These are phyloP conservation scores for Venustoraphidia nigricollis DNA, from an alignment of 2,888 invertebrate genomes.

Conservation along the genomic window DNA sequence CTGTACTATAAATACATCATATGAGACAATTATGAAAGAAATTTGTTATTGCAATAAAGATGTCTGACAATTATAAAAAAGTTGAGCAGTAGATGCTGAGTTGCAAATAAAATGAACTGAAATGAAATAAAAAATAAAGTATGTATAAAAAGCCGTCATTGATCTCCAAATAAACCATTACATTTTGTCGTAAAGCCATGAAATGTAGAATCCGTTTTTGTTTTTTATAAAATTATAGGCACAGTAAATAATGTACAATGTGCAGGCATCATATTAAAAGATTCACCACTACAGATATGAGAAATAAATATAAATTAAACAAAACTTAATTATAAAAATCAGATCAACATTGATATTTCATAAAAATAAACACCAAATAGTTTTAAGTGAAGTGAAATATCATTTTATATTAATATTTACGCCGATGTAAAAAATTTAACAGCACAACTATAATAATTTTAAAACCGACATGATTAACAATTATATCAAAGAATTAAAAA, in stretches of 20 bases:
- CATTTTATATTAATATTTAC: neutral
- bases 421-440: too few species aligned
- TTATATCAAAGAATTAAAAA: too few species aligned
- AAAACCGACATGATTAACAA: too few species aligned
- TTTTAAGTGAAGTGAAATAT: slow-evolving; percentile 9
- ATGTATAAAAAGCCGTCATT: neutral
- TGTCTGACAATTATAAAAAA: too few species aligned
- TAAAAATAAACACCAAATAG: slow-evolving; percentile 10
- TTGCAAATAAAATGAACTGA: too few species aligned
- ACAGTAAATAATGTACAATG: slow-evolving; percentile 10
- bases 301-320: neutral
- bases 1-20: too few species aligned
- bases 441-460: too few species aligned
- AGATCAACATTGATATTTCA: slow-evolving; percentile 10
- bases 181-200: neutral
- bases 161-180: neutral
- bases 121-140: neutral
- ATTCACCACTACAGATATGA: slow-evolving; percentile 8
- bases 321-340: slow-evolving; percentile 2
- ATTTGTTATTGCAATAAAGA: too few species aligned
- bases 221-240: neutral
- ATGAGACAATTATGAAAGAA: too few species aligned
- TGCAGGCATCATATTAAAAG: slow-evolving; percentile 9
- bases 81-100: too few species aligned
- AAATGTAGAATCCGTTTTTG: neutral